phyloP scores from a whole-genome alignment of 2,888 invertebrate species.

The Hydraecia micacea region DNA sequence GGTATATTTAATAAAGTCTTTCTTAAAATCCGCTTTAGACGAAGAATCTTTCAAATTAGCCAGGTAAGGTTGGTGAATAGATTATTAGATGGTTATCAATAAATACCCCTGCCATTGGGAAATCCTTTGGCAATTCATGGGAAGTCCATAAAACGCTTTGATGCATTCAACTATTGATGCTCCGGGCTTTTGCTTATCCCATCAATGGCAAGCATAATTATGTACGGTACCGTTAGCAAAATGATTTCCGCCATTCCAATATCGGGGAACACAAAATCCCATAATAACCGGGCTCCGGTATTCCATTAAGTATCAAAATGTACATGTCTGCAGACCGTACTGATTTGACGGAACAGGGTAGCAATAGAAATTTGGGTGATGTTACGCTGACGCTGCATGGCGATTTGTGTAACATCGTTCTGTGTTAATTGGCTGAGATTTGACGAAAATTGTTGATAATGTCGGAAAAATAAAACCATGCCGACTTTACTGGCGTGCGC shows the following conservation, averaged over 20 bases:
- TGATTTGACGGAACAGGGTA: background rate
- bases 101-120: background rate
- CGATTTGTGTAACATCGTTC: background rate
- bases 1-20: background rate
- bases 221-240: background rate
- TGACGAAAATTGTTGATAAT: background rate
- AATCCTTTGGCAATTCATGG: background rate
- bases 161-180: background rate
- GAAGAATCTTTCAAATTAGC: background rate
- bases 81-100: too few species aligned
- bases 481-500: background rate
- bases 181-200: background rate
- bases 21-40: background rate
- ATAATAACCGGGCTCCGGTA: background rate
- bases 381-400: background rate
- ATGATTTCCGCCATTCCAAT: slow-evolving; percentile 27
- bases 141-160: background rate
- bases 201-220: slow-evolving; percentile 3
- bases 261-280: slow-evolving; percentile 11
- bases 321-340: slow-evolving; percentile 25
- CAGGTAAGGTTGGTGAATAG: background rate
- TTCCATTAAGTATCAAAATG: slow-evolving; percentile 28
- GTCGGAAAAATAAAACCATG: background rate
- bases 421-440: background rate
- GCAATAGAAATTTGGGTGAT: background rate